A percentile compares a stretch with the other conserved stretches of the same genome.
phyloP scores from a whole-genome alignment of 1,140 invertebrate species.

The Heterodera schachtii region DNA sequence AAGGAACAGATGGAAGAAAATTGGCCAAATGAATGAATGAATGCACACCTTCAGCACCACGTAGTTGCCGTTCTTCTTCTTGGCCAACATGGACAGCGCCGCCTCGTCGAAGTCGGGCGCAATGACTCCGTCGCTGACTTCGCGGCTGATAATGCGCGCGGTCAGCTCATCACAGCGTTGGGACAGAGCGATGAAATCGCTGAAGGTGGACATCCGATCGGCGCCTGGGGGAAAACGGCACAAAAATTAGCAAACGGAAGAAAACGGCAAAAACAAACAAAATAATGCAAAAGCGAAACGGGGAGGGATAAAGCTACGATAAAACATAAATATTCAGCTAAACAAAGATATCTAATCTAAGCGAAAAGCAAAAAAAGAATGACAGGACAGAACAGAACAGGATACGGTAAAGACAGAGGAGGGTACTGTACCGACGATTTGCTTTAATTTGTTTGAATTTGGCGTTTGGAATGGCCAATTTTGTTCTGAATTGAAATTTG shows the following conservation, averaged over 20 bases:
- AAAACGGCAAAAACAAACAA: conserved; percentile 5
- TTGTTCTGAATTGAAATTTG: conserved; percentile 28
- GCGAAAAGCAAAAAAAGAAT: conserved; percentile 3
- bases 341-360: neutral
- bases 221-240: conserved; percentile 73
- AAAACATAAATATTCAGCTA: neutral
- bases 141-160: conserved; percentile 75
- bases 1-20: too few species aligned
- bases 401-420: too few species aligned
- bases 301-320: too few species aligned
- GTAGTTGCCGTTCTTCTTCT: conserved; percentile 92
- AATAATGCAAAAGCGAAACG: neutral
- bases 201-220: conserved; percentile 97
- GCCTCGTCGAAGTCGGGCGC: conserved; percentile 84
- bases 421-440: conserved; percentile 30
- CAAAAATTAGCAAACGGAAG: neutral
- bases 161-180: conserved; percentile 86
- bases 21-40: too few species aligned
- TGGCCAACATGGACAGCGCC: conserved; percentile 84
- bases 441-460: conserved; percentile 25
- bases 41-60: conserved; percentile 78
- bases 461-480: conserved; percentile 21
- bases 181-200: conserved; percentile 93
- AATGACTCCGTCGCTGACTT: conserved; percentile 93
- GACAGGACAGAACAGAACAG: neutral